These are phyloP conservation scores for Steinernema feltiae DNA, from an alignment of 1,140 invertebrate genomes.

Conservation along the genomic window DNA sequence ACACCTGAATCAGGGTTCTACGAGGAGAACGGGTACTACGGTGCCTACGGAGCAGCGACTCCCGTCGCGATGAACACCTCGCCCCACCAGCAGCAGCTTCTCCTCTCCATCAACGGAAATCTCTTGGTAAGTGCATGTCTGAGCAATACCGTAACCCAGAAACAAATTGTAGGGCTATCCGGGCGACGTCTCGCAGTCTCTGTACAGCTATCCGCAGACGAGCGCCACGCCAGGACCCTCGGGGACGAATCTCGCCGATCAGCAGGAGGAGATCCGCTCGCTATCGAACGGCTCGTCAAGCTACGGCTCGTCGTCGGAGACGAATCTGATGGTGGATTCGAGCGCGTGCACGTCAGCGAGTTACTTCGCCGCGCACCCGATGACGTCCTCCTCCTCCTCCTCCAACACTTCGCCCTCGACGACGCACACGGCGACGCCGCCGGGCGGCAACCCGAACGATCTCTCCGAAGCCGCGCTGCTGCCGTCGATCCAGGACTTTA, in stretches of 20 bases:
- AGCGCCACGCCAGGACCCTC: background rate
- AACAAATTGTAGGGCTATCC: background rate
- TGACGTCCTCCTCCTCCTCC: background rate
- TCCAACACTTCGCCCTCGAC: background rate
- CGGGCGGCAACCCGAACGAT: background rate
- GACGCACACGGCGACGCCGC: background rate
- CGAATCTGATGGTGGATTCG: background rate
- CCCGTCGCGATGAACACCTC: conserved; percentile 11
- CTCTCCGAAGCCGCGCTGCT: conserved; percentile 15
- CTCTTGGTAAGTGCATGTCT: conserved; percentile 21
- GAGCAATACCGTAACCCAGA: background rate
- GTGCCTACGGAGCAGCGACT: conserved; percentile 15
- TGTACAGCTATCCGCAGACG: conserved; percentile 3
- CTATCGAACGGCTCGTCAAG: conserved; percentile 20
- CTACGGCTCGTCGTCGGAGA: conserved; percentile 20
- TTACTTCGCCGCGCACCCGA: background rate
- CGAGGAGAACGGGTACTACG: conserved; percentile 31
- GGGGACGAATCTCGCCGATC: background rate
- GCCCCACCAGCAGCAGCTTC: conserved; percentile 19
- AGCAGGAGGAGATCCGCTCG: conserved; percentile 32
- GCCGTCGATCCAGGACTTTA: conserved; percentile 32
- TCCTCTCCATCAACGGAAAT: conserved; percentile 11
- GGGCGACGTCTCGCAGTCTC: background rate
- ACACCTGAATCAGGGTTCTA: conserved; percentile 37
- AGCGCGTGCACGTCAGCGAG: conserved; percentile 8